Evolutionary conservation across 2,113 vertebrate genomes (phyloP).

Genomic region (Muntiacus reevesi): DNA sequence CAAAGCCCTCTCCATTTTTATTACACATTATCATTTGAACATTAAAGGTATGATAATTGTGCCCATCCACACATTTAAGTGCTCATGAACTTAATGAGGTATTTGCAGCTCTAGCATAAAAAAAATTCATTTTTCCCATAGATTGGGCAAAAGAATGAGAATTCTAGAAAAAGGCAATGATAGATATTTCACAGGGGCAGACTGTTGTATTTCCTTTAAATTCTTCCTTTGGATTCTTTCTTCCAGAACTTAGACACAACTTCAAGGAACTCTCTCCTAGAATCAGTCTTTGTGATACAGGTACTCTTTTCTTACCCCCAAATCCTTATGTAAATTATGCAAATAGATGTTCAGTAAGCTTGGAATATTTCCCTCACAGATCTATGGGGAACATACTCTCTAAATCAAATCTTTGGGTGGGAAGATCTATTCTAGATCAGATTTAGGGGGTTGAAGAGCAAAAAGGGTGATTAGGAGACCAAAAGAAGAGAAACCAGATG

Average conservation of each 20-base stretch:
- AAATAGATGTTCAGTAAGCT: not conserved
- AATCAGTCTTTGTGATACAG: not conserved
- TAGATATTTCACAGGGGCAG: not conserved
- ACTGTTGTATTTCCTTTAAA: not conserved
- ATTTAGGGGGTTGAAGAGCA: not conserved
- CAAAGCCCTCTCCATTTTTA: not conserved
- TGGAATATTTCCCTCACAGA: not conserved
- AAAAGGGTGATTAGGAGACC: not conserved
- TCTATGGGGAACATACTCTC: not conserved
- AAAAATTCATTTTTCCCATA: not conserved
- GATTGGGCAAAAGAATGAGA: not conserved
- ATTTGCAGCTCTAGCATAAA: not conserved
- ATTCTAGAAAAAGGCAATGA: not conserved
- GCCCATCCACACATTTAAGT: not conserved
- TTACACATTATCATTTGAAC: not conserved
- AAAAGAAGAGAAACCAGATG: not conserved
- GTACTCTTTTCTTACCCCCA: not conserved
- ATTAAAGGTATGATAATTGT: not conserved
- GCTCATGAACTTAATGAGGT: not conserved
- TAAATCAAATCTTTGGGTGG: not conserved
- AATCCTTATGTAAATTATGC: not conserved
- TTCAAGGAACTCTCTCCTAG: not conserved
- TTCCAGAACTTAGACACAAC: not conserved
- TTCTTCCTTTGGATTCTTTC: not conserved
- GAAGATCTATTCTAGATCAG: not conserved